phyloP scores from a whole-genome alignment of 1,140 invertebrate genomes.

The Drosophila nannoptera region DNA sequence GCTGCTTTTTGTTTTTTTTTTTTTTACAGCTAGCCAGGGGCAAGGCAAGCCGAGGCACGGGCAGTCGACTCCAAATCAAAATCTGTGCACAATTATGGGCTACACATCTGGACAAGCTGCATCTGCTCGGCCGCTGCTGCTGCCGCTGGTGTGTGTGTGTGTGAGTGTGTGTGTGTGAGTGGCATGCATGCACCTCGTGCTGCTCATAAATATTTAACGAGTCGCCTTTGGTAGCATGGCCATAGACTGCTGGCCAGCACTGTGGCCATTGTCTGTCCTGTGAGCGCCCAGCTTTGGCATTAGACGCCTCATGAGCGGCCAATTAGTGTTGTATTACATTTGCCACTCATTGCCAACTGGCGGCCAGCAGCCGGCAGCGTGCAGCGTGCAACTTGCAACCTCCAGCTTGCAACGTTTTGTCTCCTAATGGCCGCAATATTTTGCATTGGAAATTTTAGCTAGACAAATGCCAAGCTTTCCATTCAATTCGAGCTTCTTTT shows the following conservation, averaged over 20 bases:
- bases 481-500: neutral
- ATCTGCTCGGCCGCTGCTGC: neutral
- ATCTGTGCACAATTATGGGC: slow-evolving; percentile 73
- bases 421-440: slow-evolving; percentile 48
- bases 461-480: slow-evolving; percentile 34
- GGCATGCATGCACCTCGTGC: slow-evolving; percentile 63
- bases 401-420: slow-evolving; percentile 34
- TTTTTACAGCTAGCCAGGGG: slow-evolving; percentile 72
- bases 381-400: no score
- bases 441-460: slow-evolving; percentile 32
- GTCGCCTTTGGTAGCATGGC: slow-evolving; percentile 59
- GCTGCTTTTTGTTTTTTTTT: neutral
- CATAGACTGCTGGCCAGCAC: slow-evolving; percentile 17
- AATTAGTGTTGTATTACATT: slow-evolving; percentile 76
- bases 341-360: slow-evolving; percentile 52
- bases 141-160: slow-evolving; percentile 14
- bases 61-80: slow-evolving; percentile 66
- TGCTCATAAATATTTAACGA: slow-evolving; percentile 77
- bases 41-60: slow-evolving; percentile 72
- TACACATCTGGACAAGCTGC: slow-evolving; percentile 67
- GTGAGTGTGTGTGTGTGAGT: slow-evolving; percentile 26
- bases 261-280: slow-evolving; percentile 44
- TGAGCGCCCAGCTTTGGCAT: slow-evolving; percentile 49
- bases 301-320: slow-evolving; percentile 74
- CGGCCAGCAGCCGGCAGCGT: no score